Conservation (phyloP, 1,140 invertebrate genomes). For the Hesperophylax magnus region DNA sequence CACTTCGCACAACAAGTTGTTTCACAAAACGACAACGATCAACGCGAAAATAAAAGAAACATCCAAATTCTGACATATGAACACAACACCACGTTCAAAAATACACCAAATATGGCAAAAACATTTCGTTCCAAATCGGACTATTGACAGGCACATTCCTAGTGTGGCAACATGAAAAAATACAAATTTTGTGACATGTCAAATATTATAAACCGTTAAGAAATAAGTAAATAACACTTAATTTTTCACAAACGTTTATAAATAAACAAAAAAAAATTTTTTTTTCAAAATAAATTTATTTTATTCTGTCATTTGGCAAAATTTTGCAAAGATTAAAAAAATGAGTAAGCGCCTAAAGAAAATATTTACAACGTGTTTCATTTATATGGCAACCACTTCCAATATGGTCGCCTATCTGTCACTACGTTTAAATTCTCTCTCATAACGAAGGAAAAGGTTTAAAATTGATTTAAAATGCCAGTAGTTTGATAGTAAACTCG, state of each 20-base stretch:
- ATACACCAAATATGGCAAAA: constrained; percentile 51
- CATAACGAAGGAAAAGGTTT: neutral
- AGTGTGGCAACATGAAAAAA: constrained; percentile 25
- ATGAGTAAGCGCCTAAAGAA: neutral
- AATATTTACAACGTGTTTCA: neutral
- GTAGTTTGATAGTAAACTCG: neutral
- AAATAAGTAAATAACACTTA: neutral
- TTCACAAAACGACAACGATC: constrained; percentile 7
- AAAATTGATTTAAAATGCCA: constrained; percentile 31
- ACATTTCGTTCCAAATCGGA: constrained; percentile 22
- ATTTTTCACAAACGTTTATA: neutral
- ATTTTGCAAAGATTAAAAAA: neutral
- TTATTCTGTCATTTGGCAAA: neutral
- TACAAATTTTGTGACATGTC: neutral
- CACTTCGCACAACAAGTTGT: neutral
- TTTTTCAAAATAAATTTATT: neutral
- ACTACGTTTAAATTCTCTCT: neutral
- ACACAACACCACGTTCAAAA: constrained; percentile 50
- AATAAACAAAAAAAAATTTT: too few species aligned
- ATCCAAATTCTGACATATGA: constrained; percentile 48
- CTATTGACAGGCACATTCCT: constrained; percentile 23
- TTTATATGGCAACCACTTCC: constrained; percentile 25
- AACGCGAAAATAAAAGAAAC: constrained; percentile 23
- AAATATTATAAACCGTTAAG: neutral
- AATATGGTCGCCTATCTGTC: constrained; percentile 34